Evolutionary conservation across 2,113 vertebrate genomes (phyloP), one percentile per base, ranked within the genome.

Genomic region (Eonycteris spelaea): DNA sequence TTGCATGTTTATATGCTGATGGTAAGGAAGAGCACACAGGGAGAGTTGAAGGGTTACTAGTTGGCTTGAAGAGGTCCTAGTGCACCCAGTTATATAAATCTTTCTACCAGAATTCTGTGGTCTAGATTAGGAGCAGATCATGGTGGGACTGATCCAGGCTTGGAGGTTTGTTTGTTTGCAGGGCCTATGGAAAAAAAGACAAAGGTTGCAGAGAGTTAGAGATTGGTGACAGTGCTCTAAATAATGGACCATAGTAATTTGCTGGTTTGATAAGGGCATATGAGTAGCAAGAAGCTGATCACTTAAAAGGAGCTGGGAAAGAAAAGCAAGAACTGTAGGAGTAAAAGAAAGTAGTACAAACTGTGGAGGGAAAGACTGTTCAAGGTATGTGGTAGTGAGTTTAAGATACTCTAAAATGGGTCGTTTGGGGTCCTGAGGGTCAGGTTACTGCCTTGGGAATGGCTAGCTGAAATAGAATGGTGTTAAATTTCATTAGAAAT

Each of bases 401-500:
- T 86, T 63, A 51, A 73, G 40, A 67, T 68, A 33, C 82, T 63
- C 73, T 73, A 68, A 94, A 92, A 40, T 73, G n/a, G 40, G 24
- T 38, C 2, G 1, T 71, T 95, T 92, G 51, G 24, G 2, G 15
- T 57, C 75, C 21, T 19, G 6, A 48, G 26, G 38, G 21, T 92
- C 74, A 79, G 33, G 6, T 89, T 73, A 35, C 86, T 91, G 18
- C 57, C 63, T 92, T 96, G 12, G 21, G 38, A 75, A 67, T 79
- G 80, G 80, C 79, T 90, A 79, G 43, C 63, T 95, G 75, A 92
- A 80, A 45, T 90, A 45, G 38, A 74, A 35, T 43, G 57, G 28
- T 77, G 57, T 24, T 82, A 83, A 71, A 79, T 96, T 26, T 71
- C 68, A 71, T 80, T 85, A 92, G 90, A 92, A 93, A 93, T 53